Evolutionary conservation across 1,140 invertebrate species (phyloP).

Genomic region (Lordiphosa clarofinis): DNA sequence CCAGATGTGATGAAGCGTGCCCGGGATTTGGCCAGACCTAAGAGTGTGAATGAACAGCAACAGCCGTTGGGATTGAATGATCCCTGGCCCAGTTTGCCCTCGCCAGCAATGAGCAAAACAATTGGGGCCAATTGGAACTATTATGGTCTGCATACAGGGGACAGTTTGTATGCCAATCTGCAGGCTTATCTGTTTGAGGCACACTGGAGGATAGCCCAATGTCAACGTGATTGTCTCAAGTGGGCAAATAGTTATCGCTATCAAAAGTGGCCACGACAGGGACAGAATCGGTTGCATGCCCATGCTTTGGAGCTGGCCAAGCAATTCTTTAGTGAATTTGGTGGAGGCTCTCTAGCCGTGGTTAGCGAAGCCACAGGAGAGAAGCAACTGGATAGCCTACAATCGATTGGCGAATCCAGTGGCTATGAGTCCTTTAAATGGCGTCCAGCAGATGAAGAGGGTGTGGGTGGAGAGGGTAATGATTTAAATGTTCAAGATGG

Average conservation of each 20-base stretch:
- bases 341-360: conserved; percentile 4
- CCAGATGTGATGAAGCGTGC: conserved; percentile 82
- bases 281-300: conserved; percentile 40
- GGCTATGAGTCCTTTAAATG: conserved; percentile 91
- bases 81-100: conserved; percentile 47
- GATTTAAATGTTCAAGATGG: conserved; percentile 26
- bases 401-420: conserved; percentile 89
- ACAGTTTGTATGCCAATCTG: conserved; percentile 88
- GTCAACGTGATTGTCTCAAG: conserved; percentile 85
- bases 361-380: conserved; percentile 41
- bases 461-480: conserved; percentile 35
- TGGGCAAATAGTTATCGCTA: conserved; percentile 84
- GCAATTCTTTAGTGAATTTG: conserved; percentile 74
- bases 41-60: conserved; percentile 43
- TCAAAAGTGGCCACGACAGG: conserved; percentile 70
- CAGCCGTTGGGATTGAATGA: conserved; percentile 11
- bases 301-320: conserved; percentile 71
- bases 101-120: conserved; percentile 73
- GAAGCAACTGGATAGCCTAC: conserved; percentile 83
- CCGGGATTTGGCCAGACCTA: conserved; percentile 62
- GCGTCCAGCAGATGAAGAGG: conserved; percentile 82
- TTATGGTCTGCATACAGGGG: conserved; percentile 80
- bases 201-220: conserved; percentile 86
- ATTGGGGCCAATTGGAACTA: conserved; percentile 81
- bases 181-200: conserved; percentile 92